Percentiles rank a stretch among this genome's conserved stretches.
Conservation (phyloP, 2,797 vertebrate species). For the Parauchenoglanis ngamensis region DNA sequence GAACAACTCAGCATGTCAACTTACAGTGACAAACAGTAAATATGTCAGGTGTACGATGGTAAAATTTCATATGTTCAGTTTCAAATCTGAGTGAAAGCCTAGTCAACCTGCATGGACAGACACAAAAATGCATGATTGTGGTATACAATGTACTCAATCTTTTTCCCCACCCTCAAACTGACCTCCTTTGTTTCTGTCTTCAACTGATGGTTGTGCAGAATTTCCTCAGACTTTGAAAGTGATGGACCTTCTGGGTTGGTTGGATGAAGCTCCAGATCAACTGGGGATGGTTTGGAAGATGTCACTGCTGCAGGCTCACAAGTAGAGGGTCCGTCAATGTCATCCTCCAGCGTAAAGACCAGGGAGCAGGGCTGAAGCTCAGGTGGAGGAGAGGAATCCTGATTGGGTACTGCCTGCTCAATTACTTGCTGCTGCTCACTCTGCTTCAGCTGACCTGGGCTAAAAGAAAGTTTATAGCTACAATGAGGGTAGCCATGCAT, state of each 20-base stretch:
- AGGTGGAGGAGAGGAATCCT: slow-evolving; percentile 36
- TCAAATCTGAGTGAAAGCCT: not conserved
- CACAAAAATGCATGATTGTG: not conserved
- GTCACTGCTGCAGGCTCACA: slow-evolving; percentile 36
- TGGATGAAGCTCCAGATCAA: slow-evolving; percentile 13
- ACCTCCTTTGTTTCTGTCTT: slow-evolving; percentile 59
- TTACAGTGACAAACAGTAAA: not conserved
- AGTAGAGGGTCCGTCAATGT: slow-evolving; percentile 29
- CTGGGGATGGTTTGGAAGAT: not conserved
- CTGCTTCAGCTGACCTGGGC: slow-evolving; percentile 52
- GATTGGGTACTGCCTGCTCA: slow-evolving; percentile 23
- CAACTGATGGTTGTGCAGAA: not conserved
- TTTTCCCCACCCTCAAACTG: slow-evolving; percentile 45
- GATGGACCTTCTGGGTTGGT: slow-evolving; percentile 44
- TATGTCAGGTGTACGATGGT: not conserved
- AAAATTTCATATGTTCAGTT: not conserved
- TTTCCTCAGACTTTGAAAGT: slow-evolving; percentile 45
- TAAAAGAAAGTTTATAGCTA: slow-evolving; percentile 29
- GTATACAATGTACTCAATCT: not conserved
- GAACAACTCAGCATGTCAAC: not conserved
- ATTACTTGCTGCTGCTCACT: slow-evolving; percentile 20
- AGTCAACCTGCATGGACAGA: not conserved
- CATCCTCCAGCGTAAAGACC: slow-evolving; percentile 70
- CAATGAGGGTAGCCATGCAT: not conserved
- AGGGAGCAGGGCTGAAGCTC: slow-evolving; percentile 59